Percentiles rank a stretch among this genome's conserved stretches.
phyloP scores from a whole-genome alignment of 2,797 vertebrate genomes.

The Mus minutoides region DNA sequence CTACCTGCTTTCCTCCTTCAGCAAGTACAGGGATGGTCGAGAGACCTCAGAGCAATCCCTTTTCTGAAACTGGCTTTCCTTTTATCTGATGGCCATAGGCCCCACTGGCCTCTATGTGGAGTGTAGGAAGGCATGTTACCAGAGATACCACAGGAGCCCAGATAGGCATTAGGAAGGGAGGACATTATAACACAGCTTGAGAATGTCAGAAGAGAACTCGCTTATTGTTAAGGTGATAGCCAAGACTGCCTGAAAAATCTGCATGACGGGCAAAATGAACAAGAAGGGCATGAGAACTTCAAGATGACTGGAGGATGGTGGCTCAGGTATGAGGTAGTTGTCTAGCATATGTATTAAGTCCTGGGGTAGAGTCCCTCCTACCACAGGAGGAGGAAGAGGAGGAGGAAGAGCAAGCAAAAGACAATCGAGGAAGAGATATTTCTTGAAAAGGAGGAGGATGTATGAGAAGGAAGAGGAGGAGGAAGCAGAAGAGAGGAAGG shows the following conservation, averaged over 20 bases:
- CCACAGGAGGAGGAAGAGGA: background rate
- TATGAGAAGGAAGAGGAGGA: background rate
- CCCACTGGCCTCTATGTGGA: background rate
- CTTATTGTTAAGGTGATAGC: background rate
- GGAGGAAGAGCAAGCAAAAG: too few species aligned
- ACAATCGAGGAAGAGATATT: too few species aligned
- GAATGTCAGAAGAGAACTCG: background rate
- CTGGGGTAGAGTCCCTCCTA: background rate
- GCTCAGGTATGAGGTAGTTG: too few species aligned
- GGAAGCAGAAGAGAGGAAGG: background rate
- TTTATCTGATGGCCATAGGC: background rate
- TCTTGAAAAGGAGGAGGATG: too few species aligned
- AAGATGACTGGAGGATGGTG: background rate
- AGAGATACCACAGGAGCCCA: background rate
- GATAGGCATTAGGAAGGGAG: background rate
- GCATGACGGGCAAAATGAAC: background rate
- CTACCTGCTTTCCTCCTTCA: background rate
- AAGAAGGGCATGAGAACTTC: background rate
- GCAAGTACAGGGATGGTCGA: background rate
- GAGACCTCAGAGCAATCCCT: background rate
- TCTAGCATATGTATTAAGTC: background rate
- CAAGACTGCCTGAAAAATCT: background rate
- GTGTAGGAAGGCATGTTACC: background rate
- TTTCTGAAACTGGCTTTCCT: background rate
- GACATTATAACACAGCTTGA: background rate